Evolutionary conservation across 2,888 invertebrate genomes (phyloP), one percentile per base, ranked within the genome.

Genomic region (Oxyscelio sp.): DNA sequence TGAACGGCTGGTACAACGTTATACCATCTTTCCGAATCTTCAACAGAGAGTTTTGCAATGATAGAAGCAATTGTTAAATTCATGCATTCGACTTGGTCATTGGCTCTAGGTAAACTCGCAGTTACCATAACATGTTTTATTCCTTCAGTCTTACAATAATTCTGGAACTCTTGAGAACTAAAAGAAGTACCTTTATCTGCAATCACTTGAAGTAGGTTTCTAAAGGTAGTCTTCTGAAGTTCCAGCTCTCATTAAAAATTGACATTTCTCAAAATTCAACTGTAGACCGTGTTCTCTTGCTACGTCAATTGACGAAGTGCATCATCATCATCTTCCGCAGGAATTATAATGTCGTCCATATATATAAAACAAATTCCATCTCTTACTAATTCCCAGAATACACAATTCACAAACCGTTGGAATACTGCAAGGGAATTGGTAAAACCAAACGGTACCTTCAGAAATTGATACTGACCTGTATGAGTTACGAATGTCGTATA

Each of bases 51-150:
- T 68, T 94, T 93, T 0, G 92, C 85, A 5, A 93, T 27, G 21
- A 91, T 85, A 0, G 90, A 85, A 54, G 91, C 90, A 2, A 93
- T 87, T 1, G 87, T 89, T 11, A 85, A 56, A 61, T 59, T 59
- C 4, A 92, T 81, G 9, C 91, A 70, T 48, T 93, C 91, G 1
- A 92, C 91, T 71, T 93, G 92, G 0, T 93, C 92, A 63, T 93
- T 93, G 15, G 91, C 90, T 58, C 92, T 71, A n/a, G 93, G 92
- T 4, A 93, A 85, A 5, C 93, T 87, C 5, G 86, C 89, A 2
- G 89, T 89, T 48, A 89, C 92, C 8, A 65, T 40, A 2, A 90
- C 73, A 63, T 92, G 91, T 38, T 89, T 68, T 19, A 94, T 93
- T 0, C 85, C 83, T 73, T 94, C 91, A 0, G 86, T 86, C n/a